phyloP scores from a whole-genome alignment of 2,797 vertebrate genomes.

The Alca torda region DNA sequence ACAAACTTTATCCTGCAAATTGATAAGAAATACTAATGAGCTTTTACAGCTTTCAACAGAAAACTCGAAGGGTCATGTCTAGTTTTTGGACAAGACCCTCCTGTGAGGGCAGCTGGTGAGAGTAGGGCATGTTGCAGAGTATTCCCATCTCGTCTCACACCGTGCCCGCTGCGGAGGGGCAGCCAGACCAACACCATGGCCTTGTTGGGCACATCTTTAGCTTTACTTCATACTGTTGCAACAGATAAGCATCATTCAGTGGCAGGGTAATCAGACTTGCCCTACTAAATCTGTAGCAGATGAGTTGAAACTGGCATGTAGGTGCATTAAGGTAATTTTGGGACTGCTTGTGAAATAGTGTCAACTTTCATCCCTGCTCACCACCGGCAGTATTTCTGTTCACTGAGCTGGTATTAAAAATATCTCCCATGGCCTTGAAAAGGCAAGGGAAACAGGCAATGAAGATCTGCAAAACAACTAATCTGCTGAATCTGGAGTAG shows the following conservation, averaged over 20 bases:
- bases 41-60: not conserved
- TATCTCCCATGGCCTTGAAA: not conserved
- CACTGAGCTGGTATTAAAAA: not conserved
- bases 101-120: not conserved
- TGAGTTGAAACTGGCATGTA: not conserved
- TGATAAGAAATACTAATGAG: not conserved
- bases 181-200: not conserved
- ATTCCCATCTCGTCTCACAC: not conserved
- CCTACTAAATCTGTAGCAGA: not conserved
- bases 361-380: not conserved
- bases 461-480: not conserved
- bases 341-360: not conserved
- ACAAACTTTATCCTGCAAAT: not conserved
- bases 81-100: not conserved
- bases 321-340: not conserved
- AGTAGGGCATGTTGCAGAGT: not conserved
- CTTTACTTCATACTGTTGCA: not conserved
- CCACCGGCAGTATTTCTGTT: not conserved
- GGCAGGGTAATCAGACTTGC: not conserved
- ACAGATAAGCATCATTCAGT: not conserved
- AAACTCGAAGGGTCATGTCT: not conserved
- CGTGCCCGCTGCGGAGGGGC: accelerated
- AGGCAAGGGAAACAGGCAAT: not conserved
- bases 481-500: not conserved
- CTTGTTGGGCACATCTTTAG: not conserved